Evolutionary conservation across 2,888 invertebrate species (phyloP).

Genomic region (Amphipyra berbera): DNA sequence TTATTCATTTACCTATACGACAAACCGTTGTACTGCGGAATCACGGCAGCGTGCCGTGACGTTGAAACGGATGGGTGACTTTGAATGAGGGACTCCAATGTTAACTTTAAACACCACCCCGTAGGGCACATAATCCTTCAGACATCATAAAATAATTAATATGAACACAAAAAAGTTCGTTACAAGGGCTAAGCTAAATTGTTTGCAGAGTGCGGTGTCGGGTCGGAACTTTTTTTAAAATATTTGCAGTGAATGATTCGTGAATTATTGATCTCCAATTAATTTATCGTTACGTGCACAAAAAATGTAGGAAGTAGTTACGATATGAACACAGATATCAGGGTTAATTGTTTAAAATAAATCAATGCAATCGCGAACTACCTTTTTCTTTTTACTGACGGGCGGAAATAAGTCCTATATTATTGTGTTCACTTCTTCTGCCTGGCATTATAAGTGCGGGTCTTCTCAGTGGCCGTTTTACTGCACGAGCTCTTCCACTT

Average conservation of each 20-base stretch:
- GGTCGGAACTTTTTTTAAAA: conserved; percentile 5
- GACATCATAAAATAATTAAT: conserved; percentile 21
- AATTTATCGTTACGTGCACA: not conserved
- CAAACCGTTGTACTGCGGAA: conserved; percentile 55
- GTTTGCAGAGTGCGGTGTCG: conserved; percentile 20
- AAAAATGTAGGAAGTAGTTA: conserved; percentile 14
- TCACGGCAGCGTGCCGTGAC: conserved; percentile 68
- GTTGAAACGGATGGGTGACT: conserved; percentile 68
- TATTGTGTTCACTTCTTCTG: no score
- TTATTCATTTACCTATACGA: conserved; percentile 35
- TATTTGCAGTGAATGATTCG: not conserved
- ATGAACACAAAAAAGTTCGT: conserved; percentile 37
- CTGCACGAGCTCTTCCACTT: no score
- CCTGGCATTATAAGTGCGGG: no score
- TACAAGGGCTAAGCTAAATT: conserved; percentile 41
- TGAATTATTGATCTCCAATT: not conserved
- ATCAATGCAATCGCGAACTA: conserved; percentile 5
- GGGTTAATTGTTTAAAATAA: conserved; percentile 20
- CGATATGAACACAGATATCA: conserved; percentile 11
- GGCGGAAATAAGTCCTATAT: no score
- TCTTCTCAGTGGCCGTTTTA: no score
- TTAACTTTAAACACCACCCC: conserved; percentile 47
- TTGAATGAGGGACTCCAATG: conserved; percentile 49
- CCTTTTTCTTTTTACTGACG: not conserved
- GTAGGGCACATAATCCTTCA: conserved; percentile 38